Evolutionary conservation across 2,797 vertebrate genomes (phyloP).

Genomic region (Cryptoblepharus egeriae): DNA sequence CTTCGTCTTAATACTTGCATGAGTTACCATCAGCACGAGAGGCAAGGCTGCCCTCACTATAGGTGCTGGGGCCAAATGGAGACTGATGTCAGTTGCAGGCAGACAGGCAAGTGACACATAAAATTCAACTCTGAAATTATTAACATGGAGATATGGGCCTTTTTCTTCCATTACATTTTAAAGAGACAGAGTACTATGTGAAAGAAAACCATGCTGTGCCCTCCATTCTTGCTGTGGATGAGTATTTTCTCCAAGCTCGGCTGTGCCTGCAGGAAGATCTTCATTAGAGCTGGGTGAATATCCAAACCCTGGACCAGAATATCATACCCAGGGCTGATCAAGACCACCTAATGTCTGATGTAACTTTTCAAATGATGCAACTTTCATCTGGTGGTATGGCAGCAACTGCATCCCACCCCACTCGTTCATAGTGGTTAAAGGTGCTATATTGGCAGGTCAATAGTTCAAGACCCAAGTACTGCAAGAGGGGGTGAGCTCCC

Average conservation of each 20-base stretch:
- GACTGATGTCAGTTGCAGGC: constrained; percentile 23
- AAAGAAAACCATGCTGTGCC: background rate
- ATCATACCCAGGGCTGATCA: no score
- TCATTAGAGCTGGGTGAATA: background rate
- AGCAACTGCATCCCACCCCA: no score
- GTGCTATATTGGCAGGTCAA: no score
- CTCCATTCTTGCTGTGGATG: background rate
- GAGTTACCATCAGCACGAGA: constrained; percentile 53
- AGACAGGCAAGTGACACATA: constrained; percentile 51
- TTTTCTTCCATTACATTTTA: background rate
- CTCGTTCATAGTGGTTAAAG: no score
- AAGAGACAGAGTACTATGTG: background rate
- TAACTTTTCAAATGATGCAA: no score
- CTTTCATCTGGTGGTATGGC: no score
- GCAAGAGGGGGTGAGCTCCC: no score
- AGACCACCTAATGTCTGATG: no score
- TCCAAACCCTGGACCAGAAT: background rate
- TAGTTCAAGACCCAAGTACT: no score
- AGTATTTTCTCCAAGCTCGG: background rate
- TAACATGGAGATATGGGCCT: constrained; percentile 35
- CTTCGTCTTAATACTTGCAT: constrained; percentile 64
- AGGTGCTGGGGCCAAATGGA: constrained; percentile 45
- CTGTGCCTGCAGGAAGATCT: background rate
- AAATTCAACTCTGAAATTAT: constrained; percentile 46
- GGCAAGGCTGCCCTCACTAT: constrained; percentile 43